These are phyloP conservation scores for Garra rufa DNA, from an alignment of 2,113 vertebrate genomes.

Conservation along the genomic window DNA sequence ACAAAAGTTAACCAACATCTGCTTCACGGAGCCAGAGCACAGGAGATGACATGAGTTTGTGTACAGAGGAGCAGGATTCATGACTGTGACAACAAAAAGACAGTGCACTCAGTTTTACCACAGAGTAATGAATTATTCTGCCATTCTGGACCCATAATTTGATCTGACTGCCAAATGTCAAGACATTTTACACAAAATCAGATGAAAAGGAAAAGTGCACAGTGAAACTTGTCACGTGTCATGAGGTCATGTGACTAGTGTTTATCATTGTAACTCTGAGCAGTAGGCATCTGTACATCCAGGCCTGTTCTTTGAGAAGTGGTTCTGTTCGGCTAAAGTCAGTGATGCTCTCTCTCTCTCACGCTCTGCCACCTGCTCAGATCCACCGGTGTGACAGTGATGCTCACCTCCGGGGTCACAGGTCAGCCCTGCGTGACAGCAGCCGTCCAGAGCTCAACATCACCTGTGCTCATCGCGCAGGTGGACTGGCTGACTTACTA, in stretches of 20 bases:
- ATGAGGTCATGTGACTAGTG: background rate
- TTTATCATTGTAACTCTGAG: background rate
- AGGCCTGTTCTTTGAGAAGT: background rate
- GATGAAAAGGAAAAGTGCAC: background rate
- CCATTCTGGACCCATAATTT: background rate
- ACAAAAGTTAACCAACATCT: background rate
- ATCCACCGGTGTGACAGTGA: constrained; percentile 30
- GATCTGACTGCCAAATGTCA: background rate
- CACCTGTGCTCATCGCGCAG: constrained; percentile 10
- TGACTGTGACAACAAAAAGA: no score
- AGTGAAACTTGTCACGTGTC: background rate
- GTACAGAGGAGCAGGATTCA: background rate
- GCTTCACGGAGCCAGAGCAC: background rate
- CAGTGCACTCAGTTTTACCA: no score
- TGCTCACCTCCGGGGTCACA: constrained; percentile 24
- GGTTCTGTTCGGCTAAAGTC: background rate
- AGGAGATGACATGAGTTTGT: background rate
- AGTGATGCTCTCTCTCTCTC: background rate
- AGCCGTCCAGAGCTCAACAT: background rate
- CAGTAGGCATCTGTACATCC: background rate
- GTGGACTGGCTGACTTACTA: background rate
- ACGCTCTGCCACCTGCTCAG: constrained; percentile 1
- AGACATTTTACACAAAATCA: background rate
- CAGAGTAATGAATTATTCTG: no score
- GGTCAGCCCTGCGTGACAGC: background rate